Conservation (phyloP, 2,888 invertebrate genomes). For the Acronicta leporina region DNA sequence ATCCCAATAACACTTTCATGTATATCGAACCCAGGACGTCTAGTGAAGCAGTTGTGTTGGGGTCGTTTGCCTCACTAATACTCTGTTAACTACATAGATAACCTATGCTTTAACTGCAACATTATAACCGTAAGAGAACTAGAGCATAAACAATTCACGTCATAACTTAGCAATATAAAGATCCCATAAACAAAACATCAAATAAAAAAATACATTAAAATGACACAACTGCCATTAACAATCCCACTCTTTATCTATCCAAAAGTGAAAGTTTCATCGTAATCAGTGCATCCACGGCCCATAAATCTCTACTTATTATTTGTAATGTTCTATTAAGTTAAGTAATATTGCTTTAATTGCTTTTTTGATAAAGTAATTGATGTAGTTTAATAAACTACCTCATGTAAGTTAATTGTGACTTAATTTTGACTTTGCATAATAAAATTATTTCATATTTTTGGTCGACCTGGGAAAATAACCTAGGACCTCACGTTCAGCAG, state of each 20-base stretch:
- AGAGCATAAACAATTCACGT: conserved; percentile 21
- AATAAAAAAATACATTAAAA: conserved; percentile 28
- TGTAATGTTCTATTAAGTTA: conserved; percentile 23
- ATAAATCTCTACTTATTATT: conserved; percentile 30
- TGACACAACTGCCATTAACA: conserved; percentile 34
- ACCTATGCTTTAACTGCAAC: no score
- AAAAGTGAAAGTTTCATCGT: conserved; percentile 37
- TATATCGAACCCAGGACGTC: no score
- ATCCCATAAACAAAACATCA: conserved; percentile 21
- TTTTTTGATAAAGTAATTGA: conserved; percentile 27
- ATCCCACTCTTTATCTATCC: conserved; percentile 1
- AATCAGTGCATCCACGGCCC: conserved; percentile 21
- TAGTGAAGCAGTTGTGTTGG: no score
- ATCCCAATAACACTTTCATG: no score
- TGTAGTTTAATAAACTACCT: no score
- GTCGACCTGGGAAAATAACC: no score
- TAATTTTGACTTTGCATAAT: no score
- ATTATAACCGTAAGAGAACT: neutral
- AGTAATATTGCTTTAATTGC: conserved; percentile 16
- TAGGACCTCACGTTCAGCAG: no score
- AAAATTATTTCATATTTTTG: no score
- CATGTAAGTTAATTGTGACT: no score
- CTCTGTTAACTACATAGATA: no score
- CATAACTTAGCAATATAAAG: neutral
- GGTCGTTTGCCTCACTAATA: no score